phyloP scores from a whole-genome alignment of 30 jellyfish, hydroid and myxozoan genomes.

The Aurelia aurita complex sp. Pacific region DNA sequence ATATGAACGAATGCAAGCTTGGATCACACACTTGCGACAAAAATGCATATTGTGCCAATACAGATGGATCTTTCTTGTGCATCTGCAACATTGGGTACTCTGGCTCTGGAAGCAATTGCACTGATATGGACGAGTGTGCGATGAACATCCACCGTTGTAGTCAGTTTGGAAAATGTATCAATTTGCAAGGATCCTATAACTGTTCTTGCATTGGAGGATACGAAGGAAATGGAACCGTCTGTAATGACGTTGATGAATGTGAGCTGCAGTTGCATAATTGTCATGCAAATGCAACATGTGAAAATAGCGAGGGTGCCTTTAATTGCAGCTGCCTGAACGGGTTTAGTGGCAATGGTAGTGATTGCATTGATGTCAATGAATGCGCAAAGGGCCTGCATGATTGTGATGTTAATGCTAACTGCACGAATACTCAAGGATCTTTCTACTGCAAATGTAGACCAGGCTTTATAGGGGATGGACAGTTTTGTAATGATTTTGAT shows the following conservation, averaged over 20 bases:
- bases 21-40: constrained; percentile 30
- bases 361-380: constrained; percentile 44
- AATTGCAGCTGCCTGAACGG: constrained; percentile 54
- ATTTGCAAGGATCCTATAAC: constrained; percentile 18
- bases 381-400: constrained; percentile 6
- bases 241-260: constrained; percentile 68
- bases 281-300: constrained; percentile 60
- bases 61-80: constrained; percentile 50
- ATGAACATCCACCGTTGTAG: constrained; percentile 28
- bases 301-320: constrained; percentile 32
- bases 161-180: constrained; percentile 20
- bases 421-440: constrained; percentile 44
- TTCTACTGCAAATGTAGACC: constrained; percentile 33
- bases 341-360: constrained; percentile 47
- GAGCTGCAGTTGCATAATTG: constrained; percentile 25
- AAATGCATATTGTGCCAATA: constrained; percentile 48
- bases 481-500: constrained; percentile 23
- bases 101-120: constrained; percentile 57
- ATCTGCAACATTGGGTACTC: constrained; percentile 56
- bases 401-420: constrained; percentile 29
- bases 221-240: constrained; percentile 31
- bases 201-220: constrained; percentile 43
- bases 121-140: constrained; percentile 67
- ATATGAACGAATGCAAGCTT: constrained; percentile 58
- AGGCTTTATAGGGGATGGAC: constrained; percentile 43